Base-by-base conservation (phyloP, 2,797 vertebrate species). In the Falco berigora region DNA sequence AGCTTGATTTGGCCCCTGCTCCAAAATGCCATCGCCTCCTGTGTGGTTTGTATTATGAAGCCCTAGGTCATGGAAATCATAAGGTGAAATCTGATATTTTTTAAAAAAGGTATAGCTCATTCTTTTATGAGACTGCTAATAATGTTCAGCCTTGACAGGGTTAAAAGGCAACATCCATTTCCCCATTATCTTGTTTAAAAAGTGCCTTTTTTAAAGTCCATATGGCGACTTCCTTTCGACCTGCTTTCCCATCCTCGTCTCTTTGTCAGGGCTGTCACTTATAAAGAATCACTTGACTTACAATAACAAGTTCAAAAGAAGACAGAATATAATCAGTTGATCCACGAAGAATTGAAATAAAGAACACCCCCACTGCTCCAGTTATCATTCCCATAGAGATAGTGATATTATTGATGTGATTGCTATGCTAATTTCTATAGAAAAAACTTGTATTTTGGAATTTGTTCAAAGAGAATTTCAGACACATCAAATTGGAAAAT, bases 261-360 rank as follows among this genome's bases (percentile, higher is more conserved):
- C 98, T 99, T 99, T 99, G 99, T 99, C 98, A 98, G 96, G 98
- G 97, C 99, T 99, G 99, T 99, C 99, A 99, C 98, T 98, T 98
- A 98, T 98, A 99, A 99, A 99, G 98, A 99, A 99, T 99, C 98
- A 99, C 98, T 99, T 99, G 99, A 99, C 99, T 99, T 99, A 98
- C 98, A 99, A 98, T 99, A 99, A 98, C 98, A 98, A 99, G 99
- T 99, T 99, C 99, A 99, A 99, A 99, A 99, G 99, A 98, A 96
- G 98, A 98, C 98, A 98, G 98, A 99, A 98, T 98, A 98, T 98
- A 98, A 98, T 98, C 98, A 98, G 98, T 98, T 98, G 98, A 99
- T 99, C 99, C 99, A 99, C 98, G 98, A 98, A 99, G 98, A 99
- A 99, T 98, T 98, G 98, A 98, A 98, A 98, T 99, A 98, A 99